Percentiles rank a stretch among this genome's conserved stretches.
phyloP scores from a whole-genome alignment of 2,113 vertebrate genomes.

The Oxyruncus cristatus region DNA sequence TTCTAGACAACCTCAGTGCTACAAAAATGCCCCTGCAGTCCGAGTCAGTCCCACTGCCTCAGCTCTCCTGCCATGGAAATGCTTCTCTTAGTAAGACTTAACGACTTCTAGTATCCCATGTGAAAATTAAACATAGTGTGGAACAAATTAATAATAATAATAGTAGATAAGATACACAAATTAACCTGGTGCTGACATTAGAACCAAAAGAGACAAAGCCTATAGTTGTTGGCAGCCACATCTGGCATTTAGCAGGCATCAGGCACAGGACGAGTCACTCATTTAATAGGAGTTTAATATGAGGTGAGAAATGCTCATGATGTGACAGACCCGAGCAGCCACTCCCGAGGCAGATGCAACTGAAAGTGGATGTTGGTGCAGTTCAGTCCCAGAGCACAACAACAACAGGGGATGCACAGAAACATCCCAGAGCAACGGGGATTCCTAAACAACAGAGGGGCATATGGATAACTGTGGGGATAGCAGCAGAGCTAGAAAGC shows the following conservation, averaged over 20 bases:
- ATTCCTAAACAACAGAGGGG: not conserved
- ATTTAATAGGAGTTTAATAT: not conserved
- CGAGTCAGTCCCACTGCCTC: not conserved
- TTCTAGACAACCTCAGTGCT: not conserved
- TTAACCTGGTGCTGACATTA: not conserved
- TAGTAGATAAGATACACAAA: not conserved
- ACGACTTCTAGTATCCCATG: not conserved
- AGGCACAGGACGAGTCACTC: not conserved
- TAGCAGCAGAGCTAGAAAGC: not conserved
- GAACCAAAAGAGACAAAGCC: not conserved
- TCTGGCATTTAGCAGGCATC: not conserved
- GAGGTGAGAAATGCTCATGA: not conserved
- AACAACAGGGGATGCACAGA: not conserved
- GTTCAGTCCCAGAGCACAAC: not conserved
- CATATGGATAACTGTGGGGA: not conserved
- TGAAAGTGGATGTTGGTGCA: not conserved
- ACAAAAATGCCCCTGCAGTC: not conserved
- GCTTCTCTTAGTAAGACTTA: not conserved
- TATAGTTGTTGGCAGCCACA: not conserved
- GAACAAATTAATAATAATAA: not conserved
- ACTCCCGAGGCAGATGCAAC: not conserved
- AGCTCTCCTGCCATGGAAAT: not conserved
- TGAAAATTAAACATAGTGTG: not conserved
- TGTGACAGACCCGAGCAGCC: not conserved
- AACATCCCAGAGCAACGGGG: not conserved